phyloP scores from a whole-genome alignment of 2,888 invertebrate genomes.

The Trissolcus japonicus region DNA sequence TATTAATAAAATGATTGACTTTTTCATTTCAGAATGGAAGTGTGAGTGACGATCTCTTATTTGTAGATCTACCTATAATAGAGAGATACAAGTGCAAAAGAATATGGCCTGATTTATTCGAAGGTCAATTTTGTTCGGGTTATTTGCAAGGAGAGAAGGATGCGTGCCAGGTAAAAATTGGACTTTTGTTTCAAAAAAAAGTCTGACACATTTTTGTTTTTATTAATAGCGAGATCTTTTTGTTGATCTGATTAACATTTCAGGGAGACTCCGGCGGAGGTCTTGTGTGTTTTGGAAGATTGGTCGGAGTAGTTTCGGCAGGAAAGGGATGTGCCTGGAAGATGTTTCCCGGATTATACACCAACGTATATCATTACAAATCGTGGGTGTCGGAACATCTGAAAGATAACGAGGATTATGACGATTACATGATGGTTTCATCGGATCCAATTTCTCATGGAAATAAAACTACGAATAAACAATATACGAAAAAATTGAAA shows the following conservation, averaged over 20 bases:
- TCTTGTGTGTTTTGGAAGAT: conserved; percentile 63
- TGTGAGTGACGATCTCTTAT: conserved; percentile 27
- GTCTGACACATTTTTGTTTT: too few relatives aligned
- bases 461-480: too few relatives aligned
- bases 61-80: conserved; percentile 20
- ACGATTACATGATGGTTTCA: not conserved
- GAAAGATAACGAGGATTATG: not conserved
- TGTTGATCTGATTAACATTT: not conserved
- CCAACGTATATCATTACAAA: conserved; percentile 63
- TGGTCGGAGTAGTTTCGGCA: conserved; percentile 70
- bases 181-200: too few relatives aligned
- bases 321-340: conserved; percentile 69
- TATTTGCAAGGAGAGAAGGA: conserved; percentile 39
- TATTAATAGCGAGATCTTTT: not conserved
- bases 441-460: not conserved
- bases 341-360: conserved; percentile 66
- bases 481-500: too few relatives aligned
- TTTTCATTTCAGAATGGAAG: conserved; percentile 29
- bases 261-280: conserved; percentile 74
- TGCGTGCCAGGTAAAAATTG: conserved; percentile 28
- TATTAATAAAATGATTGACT: not conserved
- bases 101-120: not conserved
- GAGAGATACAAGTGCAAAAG: conserved; percentile 4
- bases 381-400: conserved; percentile 62
- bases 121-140: conserved; percentile 34